These are phyloP conservation scores for Troglohyphantes excavatus DNA, from an alignment of 2,888 invertebrate species.

Conservation along the genomic window DNA sequence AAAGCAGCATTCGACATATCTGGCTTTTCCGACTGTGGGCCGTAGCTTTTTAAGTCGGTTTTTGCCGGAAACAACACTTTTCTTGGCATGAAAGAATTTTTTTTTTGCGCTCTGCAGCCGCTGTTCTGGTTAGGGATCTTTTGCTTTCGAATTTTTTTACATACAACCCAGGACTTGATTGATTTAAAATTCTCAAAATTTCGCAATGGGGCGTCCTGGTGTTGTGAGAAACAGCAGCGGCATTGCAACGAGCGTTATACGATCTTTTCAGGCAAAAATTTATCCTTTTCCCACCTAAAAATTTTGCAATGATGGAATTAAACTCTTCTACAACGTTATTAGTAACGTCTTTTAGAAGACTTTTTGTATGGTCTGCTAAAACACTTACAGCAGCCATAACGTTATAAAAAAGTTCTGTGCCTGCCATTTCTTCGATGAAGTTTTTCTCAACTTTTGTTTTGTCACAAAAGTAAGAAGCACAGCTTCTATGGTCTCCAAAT, in stretches of 20 bases:
- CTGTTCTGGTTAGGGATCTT: not conserved
- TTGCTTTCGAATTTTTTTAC: not conserved
- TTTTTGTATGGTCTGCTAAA: not conserved
- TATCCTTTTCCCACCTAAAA: not conserved
- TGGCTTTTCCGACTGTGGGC: not conserved
- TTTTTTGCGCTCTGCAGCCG: not conserved
- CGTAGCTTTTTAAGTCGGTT: not conserved
- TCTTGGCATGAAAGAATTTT: not conserved
- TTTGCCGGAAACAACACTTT: not conserved
- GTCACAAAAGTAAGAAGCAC: not conserved
- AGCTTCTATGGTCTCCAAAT: not conserved
- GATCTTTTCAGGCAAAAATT: not conserved
- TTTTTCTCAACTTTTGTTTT: not conserved
- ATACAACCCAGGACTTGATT: not conserved
- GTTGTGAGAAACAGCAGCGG: not conserved
- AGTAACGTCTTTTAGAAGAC: not conserved
- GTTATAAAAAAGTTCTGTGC: not conserved
- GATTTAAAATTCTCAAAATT: not conserved
- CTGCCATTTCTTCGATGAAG: not conserved
- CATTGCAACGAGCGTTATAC: not conserved
- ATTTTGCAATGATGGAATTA: not conserved
- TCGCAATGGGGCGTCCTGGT: not conserved
- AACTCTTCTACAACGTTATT: not conserved
- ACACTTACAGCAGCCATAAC: not conserved
- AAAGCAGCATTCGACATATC: not conserved